Evolutionary conservation across 2,113 vertebrate genomes (phyloP), one percentile per base, ranked within the genome.

Genomic region (Dipodomys spectabilis): DNA sequence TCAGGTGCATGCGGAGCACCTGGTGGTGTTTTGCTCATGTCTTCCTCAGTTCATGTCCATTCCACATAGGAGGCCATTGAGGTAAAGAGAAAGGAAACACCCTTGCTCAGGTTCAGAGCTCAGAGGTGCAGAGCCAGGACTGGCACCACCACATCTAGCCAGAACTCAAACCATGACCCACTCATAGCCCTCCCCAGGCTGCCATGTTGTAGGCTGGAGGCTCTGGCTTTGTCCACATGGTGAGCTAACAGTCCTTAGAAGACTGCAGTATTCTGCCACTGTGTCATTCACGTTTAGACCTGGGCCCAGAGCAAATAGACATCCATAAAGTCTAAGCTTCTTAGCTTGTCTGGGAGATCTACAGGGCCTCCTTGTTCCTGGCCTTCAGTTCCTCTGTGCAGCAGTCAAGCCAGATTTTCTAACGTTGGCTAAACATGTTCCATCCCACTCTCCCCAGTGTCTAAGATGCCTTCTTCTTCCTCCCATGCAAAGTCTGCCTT

Each of bases 191-290:
- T 90, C 60, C 19, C 22, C 16, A 5, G 5, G 6, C 68, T 23
- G 8, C 65, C n/a, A 0, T 0, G 1, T 30, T 11, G 16, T 2
- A 35, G 20, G 1, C 0, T 16, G 15, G 1, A 18, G n/a, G 39
- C 32, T 73, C 44, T 32, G 19, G 7, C 12, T 6, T 18, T 6
- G 23, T 23, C 64, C n/a, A 32, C 27, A 13, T 1, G 6, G 9
- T 7, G 44, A 77, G 23, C 75, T 64, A 64, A 11, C 1, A 28
- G 10, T 22, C 23, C 44, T 5, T 1, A 49, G 74, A 81, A 78
- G n/a, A 53, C 28, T 20, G 28, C 13, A 11, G 28, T 27, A 0
- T 15, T 7, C 83, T 67, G 57, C 62, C 72, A 30, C 19, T 20
- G 2, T 23, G 5, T 30, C 32, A 3, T 23, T 73, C 60, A 28